These are phyloP conservation scores for Monochamus saltuarius DNA, from an alignment of 1,140 invertebrate genomes.

Conservation along the genomic window DNA sequence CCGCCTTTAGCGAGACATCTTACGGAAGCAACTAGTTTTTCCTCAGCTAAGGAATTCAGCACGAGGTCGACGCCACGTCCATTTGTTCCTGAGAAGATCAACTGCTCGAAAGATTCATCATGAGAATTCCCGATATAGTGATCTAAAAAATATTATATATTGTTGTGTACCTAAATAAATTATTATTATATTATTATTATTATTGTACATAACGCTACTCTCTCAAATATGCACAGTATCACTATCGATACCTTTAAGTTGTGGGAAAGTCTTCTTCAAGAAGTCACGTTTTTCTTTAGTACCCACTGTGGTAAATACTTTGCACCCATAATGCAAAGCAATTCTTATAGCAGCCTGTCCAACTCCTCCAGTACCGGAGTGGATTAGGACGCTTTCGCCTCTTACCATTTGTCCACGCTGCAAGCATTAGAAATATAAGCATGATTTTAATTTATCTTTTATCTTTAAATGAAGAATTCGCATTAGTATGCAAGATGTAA, in stretches of 20 bases:
- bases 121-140: conserved; percentile 62
- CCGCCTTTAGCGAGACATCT: conserved; percentile 72
- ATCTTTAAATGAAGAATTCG: background rate
- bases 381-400: conserved; percentile 61
- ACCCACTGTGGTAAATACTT: conserved; percentile 71
- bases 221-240: background rate
- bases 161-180: no score
- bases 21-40: conserved; percentile 70
- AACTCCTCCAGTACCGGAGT: conserved; percentile 75
- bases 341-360: conserved; percentile 78
- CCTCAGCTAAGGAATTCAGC: conserved; percentile 68
- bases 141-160: conserved; percentile 9
- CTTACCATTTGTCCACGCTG: conserved; percentile 20
- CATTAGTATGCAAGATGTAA: no score
- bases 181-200: no score
- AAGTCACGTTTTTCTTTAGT: conserved; percentile 70
- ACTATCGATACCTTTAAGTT: conserved; percentile 26
- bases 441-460: background rate
- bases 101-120: conserved; percentile 62
- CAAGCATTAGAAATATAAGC: background rate
- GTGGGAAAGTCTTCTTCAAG: conserved; percentile 53
- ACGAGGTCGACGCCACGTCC: conserved; percentile 67
- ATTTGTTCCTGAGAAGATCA: conserved; percentile 59
- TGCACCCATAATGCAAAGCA: conserved; percentile 64
- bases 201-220: background rate